phyloP scores from a whole-genome alignment of 2,113 vertebrate species.

The Aramus guarauna region DNA sequence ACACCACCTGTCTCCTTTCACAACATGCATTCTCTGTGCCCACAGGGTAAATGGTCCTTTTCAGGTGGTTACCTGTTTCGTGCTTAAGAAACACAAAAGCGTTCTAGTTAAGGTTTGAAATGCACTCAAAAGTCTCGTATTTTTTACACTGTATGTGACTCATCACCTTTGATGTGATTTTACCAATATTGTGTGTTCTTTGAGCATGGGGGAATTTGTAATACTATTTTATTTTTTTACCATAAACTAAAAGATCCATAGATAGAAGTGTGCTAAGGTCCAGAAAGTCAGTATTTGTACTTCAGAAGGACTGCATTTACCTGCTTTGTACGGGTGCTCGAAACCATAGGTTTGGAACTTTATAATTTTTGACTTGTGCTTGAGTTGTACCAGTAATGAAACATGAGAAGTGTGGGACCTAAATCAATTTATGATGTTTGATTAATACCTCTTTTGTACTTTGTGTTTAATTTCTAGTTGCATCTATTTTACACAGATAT shows the following conservation, averaged over 20 bases:
- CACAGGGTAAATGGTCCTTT: neutral
- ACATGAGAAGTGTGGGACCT: neutral
- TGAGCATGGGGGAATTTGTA: fast-evolving
- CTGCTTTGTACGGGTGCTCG: neutral
- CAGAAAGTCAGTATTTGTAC: neutral
- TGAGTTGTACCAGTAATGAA: neutral
- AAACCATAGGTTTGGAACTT: neutral
- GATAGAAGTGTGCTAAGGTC: neutral
- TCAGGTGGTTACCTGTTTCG: neutral
- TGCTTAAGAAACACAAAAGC: neutral
- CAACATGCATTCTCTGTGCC: neutral
- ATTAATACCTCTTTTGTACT: neutral
- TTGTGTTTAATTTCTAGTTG: slow-evolving; percentile 54
- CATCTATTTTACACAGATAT: slow-evolving; percentile 79
- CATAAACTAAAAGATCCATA: neutral
- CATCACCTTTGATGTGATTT: neutral
- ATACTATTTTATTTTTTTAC: neutral
- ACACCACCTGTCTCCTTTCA: neutral
- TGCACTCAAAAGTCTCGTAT: fast-evolving
- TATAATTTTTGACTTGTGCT: neutral
- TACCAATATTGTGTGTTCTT: neutral
- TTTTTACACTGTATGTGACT: neutral
- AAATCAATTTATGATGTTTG: neutral
- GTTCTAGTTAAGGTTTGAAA: neutral
- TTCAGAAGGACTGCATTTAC: neutral